A percentile compares a stretch with the other conserved stretches of the same genome.
Evolutionary conservation across 2,888 invertebrate species (phyloP).

Genomic region (Acholoe squamosa): DNA sequence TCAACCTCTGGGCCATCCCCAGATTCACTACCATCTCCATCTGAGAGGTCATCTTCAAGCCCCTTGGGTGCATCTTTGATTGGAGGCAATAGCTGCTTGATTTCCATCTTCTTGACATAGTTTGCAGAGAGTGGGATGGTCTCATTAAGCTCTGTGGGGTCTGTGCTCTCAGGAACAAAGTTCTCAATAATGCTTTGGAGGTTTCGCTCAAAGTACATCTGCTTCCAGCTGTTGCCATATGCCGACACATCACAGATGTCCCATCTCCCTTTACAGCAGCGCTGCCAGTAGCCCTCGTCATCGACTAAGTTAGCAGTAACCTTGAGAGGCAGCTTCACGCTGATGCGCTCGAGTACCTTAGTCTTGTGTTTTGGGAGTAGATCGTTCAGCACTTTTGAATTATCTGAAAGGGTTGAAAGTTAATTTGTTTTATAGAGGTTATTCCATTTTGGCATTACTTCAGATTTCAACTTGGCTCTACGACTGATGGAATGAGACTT

Average conservation of each 20-base stretch:
- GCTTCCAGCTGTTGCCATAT: conserved; percentile 82
- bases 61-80: conserved; percentile 80
- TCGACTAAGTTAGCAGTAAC: conserved; percentile 83
- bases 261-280: conserved; percentile 82
- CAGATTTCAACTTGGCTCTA: too few relatives aligned
- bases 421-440: too few relatives aligned
- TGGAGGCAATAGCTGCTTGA: conserved; percentile 82
- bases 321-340: conserved; percentile 80
- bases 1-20: conserved; percentile 82
- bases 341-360: conserved; percentile 81
- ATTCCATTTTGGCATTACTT: too few relatives aligned
- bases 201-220: conserved; percentile 83
- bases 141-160: conserved; percentile 78
- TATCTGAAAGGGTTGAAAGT: conserved; percentile 75
- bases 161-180: conserved; percentile 82
- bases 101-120: conserved; percentile 80
- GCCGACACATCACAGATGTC: conserved; percentile 80
- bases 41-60: conserved; percentile 80
- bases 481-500: too few relatives aligned
- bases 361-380: conserved; percentile 80
- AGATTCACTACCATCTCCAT: conserved; percentile 81
- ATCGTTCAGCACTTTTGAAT: conserved; percentile 79
- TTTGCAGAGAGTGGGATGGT: conserved; percentile 79
- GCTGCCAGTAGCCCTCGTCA: conserved; percentile 83
- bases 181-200: conserved; percentile 82